These are phyloP conservation scores for Otus sunia DNA, from an alignment of 2,113 vertebrate species.

Conservation along the genomic window DNA sequence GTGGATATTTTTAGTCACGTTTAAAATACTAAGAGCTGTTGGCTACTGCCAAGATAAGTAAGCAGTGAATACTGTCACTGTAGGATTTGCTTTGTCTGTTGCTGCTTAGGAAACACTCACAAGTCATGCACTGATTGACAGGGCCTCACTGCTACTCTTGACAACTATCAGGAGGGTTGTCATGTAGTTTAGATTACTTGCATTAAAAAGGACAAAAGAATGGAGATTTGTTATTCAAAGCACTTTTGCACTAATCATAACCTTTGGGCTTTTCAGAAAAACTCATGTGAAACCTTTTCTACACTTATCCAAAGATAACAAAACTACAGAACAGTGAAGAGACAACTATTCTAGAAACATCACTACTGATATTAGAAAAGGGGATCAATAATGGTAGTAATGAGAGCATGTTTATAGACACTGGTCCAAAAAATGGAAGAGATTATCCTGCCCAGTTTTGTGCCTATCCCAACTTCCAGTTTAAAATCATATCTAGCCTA, in stretches of 20 bases:
- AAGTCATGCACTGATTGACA: slow-evolving; percentile 32
- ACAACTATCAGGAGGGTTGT: not conserved
- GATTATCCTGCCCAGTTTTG: not conserved
- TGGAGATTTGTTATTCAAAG: not conserved
- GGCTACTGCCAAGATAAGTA: slow-evolving; percentile 24
- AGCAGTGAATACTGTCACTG: slow-evolving; percentile 20
- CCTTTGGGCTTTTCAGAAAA: not conserved
- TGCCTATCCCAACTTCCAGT: not conserved
- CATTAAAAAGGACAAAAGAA: not conserved
- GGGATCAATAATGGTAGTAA: not conserved
- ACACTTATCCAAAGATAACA: not conserved
- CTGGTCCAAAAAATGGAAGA: not conserved
- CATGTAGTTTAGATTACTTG: not conserved
- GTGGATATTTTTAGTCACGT: slow-evolving; percentile 27
- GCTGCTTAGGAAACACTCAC: slow-evolving; percentile 13
- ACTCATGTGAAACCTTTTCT: not conserved
- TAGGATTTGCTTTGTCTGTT: slow-evolving; percentile 21
- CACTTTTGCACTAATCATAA: not conserved
- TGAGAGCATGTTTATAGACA: not conserved
- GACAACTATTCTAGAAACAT: not conserved
- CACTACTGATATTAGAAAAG: not conserved
- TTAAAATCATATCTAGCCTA: not conserved
- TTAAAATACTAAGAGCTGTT: slow-evolving; percentile 48
- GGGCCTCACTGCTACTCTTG: not conserved
- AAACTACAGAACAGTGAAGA: not conserved